Evolutionary conservation across 2,888 invertebrate genomes (phyloP).

Genomic region (Syrista parreyssii): DNA sequence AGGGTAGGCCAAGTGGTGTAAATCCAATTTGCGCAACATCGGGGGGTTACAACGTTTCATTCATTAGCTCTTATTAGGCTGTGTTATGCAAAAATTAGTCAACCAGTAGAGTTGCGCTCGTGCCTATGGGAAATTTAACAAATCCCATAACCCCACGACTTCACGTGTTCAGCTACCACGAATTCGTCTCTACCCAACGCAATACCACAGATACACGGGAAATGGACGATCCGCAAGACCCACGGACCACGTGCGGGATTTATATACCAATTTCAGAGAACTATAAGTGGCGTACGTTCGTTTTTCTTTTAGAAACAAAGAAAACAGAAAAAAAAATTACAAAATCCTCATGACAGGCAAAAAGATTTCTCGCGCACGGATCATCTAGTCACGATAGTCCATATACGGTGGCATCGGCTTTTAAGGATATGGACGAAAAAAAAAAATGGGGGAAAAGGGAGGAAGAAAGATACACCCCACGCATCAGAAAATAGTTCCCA

Average conservation of each 20-base stretch:
- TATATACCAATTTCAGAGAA: neutral
- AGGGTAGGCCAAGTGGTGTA: constrained; percentile 48
- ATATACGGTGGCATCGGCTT: neutral
- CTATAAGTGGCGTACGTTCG: neutral
- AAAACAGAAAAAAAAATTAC: neutral
- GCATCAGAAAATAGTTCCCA: neutral
- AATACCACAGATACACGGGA: neutral
- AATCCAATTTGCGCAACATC: constrained; percentile 54
- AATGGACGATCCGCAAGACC: neutral
- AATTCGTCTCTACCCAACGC: neutral
- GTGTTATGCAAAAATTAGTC: constrained; percentile 59
- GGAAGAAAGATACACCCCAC: neutral
- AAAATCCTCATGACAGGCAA: neutral
- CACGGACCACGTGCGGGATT: neutral
- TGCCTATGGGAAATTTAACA: constrained; percentile 45
- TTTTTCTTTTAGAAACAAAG: neutral
- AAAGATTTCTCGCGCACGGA: neutral
- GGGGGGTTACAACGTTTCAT: constrained; percentile 46
- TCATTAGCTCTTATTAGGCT: constrained; percentile 58
- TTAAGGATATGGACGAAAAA: neutral
- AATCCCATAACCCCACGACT: constrained; percentile 10
- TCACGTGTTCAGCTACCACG: constrained; percentile 5
- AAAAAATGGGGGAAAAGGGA: neutral
- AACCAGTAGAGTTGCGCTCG: constrained; percentile 29
- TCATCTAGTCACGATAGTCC: neutral